A percentile compares a stretch with the other conserved stretches of the same genome.
phyloP scores from a whole-genome alignment of 2,113 vertebrate genomes.

The Prochilodus magdalenae region DNA sequence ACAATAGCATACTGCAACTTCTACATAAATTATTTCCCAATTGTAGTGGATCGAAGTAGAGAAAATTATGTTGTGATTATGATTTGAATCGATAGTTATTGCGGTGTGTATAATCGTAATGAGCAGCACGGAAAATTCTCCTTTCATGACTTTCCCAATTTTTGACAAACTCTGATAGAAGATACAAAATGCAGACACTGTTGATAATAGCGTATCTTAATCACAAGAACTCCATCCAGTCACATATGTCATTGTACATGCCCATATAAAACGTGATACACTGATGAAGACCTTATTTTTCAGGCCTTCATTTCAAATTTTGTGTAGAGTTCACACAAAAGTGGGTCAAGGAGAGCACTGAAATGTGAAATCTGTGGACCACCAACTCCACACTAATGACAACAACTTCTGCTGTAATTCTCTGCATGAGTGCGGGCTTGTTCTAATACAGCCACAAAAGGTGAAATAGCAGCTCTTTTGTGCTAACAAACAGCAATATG shows the following conservation, averaged over 20 bases:
- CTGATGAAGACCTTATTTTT: background rate
- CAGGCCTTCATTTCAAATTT: background rate
- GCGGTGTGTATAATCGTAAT: too few species aligned
- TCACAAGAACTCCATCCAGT: background rate
- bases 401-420: background rate
- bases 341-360: background rate
- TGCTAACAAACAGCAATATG: slow-evolving; percentile 78
- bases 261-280: background rate
- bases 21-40: background rate
- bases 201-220: background rate
- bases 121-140: too few species aligned
- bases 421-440: slow-evolving; percentile 47
- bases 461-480: slow-evolving; percentile 68
- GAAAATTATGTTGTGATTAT: too few species aligned
- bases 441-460: slow-evolving; percentile 73
- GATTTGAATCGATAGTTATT: too few species aligned
- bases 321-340: background rate
- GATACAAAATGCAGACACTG: too few species aligned
- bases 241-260: background rate
- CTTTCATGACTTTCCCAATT: too few species aligned
- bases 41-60: too few species aligned
- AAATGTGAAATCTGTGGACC: background rate
- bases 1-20: background rate
- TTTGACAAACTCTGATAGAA: too few species aligned
- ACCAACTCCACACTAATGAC: background rate